phyloP scores from a whole-genome alignment of 2,888 invertebrate species.

The Kuschelorhynchus macadamiae region DNA sequence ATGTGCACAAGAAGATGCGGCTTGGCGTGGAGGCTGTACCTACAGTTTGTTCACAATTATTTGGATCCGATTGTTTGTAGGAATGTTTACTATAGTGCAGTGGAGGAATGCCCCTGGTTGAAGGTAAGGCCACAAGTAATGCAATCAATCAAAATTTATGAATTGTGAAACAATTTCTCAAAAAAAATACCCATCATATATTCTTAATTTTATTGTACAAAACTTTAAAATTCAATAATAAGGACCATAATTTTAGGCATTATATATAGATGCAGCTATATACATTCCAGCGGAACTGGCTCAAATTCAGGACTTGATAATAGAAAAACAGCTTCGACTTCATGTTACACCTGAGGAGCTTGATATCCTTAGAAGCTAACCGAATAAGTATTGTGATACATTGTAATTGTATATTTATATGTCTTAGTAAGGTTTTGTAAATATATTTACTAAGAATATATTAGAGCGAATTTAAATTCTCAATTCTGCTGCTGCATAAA shows the following conservation, averaged over 20 bases:
- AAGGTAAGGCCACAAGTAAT: too few relatives aligned
- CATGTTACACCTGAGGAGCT: slow-evolving; percentile 85
- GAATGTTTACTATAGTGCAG: slow-evolving; percentile 71
- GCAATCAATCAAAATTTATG: too few relatives aligned
- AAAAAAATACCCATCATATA: too few relatives aligned
- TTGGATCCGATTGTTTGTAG: slow-evolving; percentile 65
- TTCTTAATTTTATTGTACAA: too few relatives aligned
- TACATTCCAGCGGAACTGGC: slow-evolving; percentile 76
- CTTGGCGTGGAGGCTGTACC: slow-evolving; percentile 75
- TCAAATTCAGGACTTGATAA: slow-evolving; percentile 81
- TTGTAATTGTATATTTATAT: too few relatives aligned
- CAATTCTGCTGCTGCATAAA: too few relatives aligned
- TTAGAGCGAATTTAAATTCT: too few relatives aligned
- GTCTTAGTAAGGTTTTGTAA: too few relatives aligned
- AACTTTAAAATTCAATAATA: neutral
- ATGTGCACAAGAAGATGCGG: slow-evolving; percentile 70
- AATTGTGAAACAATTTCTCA: too few relatives aligned
- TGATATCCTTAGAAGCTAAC: slow-evolving; percentile 73
- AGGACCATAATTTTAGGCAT: slow-evolving; percentile 63
- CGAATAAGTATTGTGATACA: too few relatives aligned
- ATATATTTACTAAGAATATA: too few relatives aligned
- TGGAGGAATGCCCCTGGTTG: slow-evolving; percentile 77
- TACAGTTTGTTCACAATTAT: slow-evolving; percentile 72
- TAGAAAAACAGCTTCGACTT: slow-evolving; percentile 81
- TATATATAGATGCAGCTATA: slow-evolving; percentile 78